Evolutionary conservation across 2,797 vertebrate genomes (phyloP).

Genomic region (Masticophis lateralis): DNA sequence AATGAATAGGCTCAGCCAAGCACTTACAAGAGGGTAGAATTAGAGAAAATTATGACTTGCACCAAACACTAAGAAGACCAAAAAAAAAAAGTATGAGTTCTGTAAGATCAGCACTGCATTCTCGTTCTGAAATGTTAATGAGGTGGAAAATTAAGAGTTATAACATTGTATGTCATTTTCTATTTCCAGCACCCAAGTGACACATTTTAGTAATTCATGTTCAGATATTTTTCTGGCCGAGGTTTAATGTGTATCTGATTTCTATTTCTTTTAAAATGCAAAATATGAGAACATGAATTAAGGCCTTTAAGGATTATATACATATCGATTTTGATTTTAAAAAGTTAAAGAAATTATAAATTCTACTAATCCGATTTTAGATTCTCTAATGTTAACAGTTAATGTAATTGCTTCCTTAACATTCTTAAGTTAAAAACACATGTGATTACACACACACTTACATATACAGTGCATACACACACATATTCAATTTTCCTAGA

Average conservation of each 20-base stretch:
- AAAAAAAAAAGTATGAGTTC: constrained; percentile 31
- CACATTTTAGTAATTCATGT: constrained; percentile 35
- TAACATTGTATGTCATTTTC: constrained; percentile 48
- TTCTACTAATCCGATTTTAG: not conserved
- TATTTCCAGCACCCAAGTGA: constrained; percentile 44
- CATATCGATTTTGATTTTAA: constrained; percentile 30
- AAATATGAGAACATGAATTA: constrained; percentile 28
- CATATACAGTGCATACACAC: not conserved
- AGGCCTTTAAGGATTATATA: constrained; percentile 17
- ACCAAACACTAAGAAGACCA: constrained; percentile 51
- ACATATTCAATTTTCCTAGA: not conserved
- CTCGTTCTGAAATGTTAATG: constrained; percentile 63
- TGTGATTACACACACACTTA: not conserved
- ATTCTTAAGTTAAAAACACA: not conserved
- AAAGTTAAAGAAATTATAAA: constrained; percentile 37
- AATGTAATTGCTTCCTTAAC: constrained; percentile 10
- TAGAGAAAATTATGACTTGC: constrained; percentile 25
- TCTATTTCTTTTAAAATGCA: constrained; percentile 31
- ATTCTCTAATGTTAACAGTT: not conserved
- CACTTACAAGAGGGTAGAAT: constrained; percentile 22
- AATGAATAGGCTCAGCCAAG: constrained; percentile 7
- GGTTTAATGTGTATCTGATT: constrained; percentile 35
- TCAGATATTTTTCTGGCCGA: constrained; percentile 29
- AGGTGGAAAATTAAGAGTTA: constrained; percentile 70
- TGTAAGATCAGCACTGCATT: constrained; percentile 45